Percentiles rank a stretch among this genome's conserved stretches.
Evolutionary conservation across 1,140 invertebrate genomes (phyloP).

Genomic region (Temnothorax longispinosus): DNA sequence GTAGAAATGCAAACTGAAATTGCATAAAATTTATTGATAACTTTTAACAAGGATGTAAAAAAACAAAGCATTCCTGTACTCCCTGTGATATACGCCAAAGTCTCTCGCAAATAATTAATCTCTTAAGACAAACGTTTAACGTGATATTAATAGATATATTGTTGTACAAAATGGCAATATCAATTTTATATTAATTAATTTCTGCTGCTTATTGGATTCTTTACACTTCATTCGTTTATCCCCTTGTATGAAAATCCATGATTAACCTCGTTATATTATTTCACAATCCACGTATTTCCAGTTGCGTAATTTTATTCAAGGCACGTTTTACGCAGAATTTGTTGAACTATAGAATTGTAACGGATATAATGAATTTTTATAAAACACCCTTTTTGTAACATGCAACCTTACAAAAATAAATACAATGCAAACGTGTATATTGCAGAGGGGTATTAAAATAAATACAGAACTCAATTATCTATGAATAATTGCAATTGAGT

Average conservation of each 20-base stretch:
- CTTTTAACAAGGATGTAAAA: background rate
- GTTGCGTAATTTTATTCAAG: constrained; percentile 19
- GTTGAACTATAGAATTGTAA: constrained; percentile 16
- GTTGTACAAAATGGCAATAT: background rate
- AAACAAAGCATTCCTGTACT: background rate
- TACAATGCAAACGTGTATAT: background rate
- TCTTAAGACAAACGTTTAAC: background rate
- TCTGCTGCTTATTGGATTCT: constrained; percentile 18
- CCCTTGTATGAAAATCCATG: background rate
- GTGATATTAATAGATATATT: background rate
- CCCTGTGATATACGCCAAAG: background rate
- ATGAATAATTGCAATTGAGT: background rate
- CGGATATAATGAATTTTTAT: constrained; percentile 21
- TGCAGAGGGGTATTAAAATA: background rate
- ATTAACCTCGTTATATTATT: constrained; percentile 37
- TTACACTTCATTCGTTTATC: constrained; percentile 18
- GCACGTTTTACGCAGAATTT: constrained; percentile 21
- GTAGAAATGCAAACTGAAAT: background rate
- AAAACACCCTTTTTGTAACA: background rate
- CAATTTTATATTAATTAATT: constrained; percentile 40
- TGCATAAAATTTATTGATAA: background rate
- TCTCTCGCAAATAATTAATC: background rate
- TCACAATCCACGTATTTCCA: constrained; percentile 11
- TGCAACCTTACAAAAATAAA: background rate
- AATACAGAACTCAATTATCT: background rate